These are phyloP conservation scores for Pangasius krempfi DNA, from an alignment of 2,797 vertebrate genomes.

Conservation along the genomic window DNA sequence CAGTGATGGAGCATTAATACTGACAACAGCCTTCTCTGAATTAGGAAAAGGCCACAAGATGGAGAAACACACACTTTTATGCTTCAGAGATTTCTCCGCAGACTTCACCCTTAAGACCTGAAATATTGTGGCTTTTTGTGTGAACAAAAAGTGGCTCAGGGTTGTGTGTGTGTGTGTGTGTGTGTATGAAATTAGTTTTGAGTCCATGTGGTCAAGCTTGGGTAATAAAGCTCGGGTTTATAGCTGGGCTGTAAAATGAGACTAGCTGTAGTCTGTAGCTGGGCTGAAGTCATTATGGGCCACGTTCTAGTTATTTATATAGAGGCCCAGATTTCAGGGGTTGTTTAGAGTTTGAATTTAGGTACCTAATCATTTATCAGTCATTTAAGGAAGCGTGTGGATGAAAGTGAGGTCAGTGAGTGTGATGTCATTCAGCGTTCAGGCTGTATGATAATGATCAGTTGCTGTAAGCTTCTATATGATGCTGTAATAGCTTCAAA, in stretches of 20 bases:
- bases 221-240: conserved; percentile 26
- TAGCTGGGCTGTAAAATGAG: conserved; percentile 22
- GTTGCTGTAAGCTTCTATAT: not conserved
- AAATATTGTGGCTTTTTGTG: not conserved
- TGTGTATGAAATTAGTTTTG: not conserved
- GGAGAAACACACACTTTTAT: not conserved
- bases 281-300: not conserved
- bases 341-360: not conserved
- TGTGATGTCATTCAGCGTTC: not conserved
- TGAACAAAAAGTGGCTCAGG: not conserved
- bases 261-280: not conserved
- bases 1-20: not conserved
- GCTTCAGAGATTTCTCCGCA: not conserved
- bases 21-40: not conserved
- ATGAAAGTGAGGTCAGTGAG: not conserved
- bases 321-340: not conserved
- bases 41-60: not conserved
- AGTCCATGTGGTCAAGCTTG: not conserved
- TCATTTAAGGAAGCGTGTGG: not conserved
- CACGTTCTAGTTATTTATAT: conserved; percentile 19
- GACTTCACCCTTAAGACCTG: not conserved
- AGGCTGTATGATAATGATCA: not conserved
- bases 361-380: not conserved
- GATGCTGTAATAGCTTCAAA: not conserved
- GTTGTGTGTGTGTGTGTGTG: too few species aligned